phyloP scores from a whole-genome alignment of 2,113 vertebrate genomes.

The Cercocebus atys region DNA sequence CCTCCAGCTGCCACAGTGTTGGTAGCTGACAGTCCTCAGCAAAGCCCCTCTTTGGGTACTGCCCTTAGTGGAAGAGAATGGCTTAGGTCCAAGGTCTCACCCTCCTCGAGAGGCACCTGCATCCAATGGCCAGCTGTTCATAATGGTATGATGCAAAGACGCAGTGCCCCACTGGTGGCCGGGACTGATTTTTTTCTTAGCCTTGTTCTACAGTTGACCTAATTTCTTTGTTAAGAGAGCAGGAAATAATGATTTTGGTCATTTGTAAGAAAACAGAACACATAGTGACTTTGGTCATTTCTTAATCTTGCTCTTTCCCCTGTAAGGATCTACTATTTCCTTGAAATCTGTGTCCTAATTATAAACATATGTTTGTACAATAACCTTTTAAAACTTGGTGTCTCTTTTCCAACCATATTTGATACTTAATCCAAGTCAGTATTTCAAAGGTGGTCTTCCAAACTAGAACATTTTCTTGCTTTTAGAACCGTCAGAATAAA shows the following conservation, averaged over 20 bases:
- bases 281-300: not conserved
- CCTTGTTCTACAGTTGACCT: not conserved
- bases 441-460: not conserved
- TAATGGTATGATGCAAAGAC: not conserved
- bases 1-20: not conserved
- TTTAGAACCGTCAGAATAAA: not conserved
- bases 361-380: not conserved
- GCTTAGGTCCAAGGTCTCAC: not conserved
- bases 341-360: not conserved
- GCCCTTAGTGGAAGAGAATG: not conserved
- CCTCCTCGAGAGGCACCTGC: not conserved
- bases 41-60: not conserved
- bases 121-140: not conserved
- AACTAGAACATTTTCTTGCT: not conserved
- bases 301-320: conserved; percentile 1
- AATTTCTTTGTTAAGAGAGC: not conserved
- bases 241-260: not conserved
- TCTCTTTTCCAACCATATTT: not conserved
- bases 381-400: not conserved
- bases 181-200: not conserved
- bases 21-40: no score
- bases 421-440: not conserved
- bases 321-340: not conserved
- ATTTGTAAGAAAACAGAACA: not conserved
- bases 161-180: not conserved